Evolutionary conservation across 2,113 vertebrate genomes (phyloP), one percentile per base, ranked within the genome.

Genomic region (Oceanodroma tethys): DNA sequence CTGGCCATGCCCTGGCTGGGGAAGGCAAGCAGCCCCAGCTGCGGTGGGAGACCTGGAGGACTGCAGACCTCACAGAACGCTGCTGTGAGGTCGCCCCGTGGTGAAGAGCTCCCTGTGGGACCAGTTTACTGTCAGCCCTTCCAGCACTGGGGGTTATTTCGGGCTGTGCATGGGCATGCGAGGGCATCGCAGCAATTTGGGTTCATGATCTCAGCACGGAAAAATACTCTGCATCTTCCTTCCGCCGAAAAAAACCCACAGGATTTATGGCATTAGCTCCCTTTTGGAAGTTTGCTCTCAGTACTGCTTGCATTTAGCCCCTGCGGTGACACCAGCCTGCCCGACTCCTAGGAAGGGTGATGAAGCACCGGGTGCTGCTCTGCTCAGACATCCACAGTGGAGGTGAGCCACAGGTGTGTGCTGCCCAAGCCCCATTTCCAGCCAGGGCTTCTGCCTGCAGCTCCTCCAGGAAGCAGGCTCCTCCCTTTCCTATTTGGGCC

Each of bases 21-120:
- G 43, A 40, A 45, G 30, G 62, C 62, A 18, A 30, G 59, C 17
- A 1, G 36, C 18, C 42, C 48, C 34, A 2, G 40, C 18, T 16
- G 56, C 4, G 1, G 9, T 17, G 32, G 36, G 70, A 50, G 45
- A 27, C 4, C 47, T 2, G 7, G 43, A 20, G 4, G 2, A 32
- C 13, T 13, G 1, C 59, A 12, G 59, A 22, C 52, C 43, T 26
- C 22, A 6, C 12, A 10, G 11, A 34, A 15, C 2, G 1, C 48
- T 3, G 5, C 5, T 11, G 47, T 13, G 75, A 71, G 32, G 16
- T 56, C 22, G 8, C 72, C 29, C 14, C 0, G 0, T 0, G 0
- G n/a, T 2, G 25, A 25, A 34, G 53, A 34, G 20, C 13, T 52
- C 25, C 40, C 40, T n/a, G 1, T 0, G 2, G 59, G 45, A 13